phyloP scores from a whole-genome alignment of 2,113 vertebrate genomes.

The Hippocampus abdominalis region DNA sequence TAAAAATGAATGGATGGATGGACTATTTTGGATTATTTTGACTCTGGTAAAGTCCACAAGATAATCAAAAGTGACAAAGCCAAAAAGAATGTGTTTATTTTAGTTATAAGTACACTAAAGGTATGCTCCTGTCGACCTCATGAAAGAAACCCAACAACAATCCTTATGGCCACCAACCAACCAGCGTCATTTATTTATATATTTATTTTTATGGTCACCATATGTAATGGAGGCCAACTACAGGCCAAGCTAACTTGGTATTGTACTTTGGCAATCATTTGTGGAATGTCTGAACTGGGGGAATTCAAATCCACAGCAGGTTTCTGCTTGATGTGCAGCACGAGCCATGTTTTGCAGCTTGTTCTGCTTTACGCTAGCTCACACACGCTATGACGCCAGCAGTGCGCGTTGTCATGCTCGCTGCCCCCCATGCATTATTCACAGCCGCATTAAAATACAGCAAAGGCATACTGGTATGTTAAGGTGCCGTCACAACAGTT shows the following conservation, averaged over 20 bases:
- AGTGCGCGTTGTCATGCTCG: slow-evolving; percentile 34
- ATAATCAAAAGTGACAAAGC: background rate
- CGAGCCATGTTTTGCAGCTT: slow-evolving; percentile 25
- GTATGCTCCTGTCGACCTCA: background rate
- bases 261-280: background rate
- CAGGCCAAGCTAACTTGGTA: background rate
- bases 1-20: too few relatives aligned
- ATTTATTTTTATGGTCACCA: background rate
- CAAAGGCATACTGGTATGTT: slow-evolving; percentile 41
- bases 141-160: too few relatives aligned
- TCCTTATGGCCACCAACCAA: too few relatives aligned
- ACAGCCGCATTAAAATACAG: slow-evolving; percentile 58
- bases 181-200: background rate
- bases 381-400: slow-evolving; percentile 34
- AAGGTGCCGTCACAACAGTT: slow-evolving; percentile 55
- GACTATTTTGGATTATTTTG: background rate
- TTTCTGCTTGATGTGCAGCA: slow-evolving; percentile 1
- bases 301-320: background rate
- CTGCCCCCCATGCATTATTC: slow-evolving; percentile 65
- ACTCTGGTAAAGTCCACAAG: background rate
- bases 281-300: background rate
- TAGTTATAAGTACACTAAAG: background rate
- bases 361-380: slow-evolving; percentile 14
- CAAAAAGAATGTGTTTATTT: background rate
- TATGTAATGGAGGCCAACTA: background rate